phyloP scores from a whole-genome alignment of 2,888 invertebrate species.

The Steinernema carpocapsae region DNA sequence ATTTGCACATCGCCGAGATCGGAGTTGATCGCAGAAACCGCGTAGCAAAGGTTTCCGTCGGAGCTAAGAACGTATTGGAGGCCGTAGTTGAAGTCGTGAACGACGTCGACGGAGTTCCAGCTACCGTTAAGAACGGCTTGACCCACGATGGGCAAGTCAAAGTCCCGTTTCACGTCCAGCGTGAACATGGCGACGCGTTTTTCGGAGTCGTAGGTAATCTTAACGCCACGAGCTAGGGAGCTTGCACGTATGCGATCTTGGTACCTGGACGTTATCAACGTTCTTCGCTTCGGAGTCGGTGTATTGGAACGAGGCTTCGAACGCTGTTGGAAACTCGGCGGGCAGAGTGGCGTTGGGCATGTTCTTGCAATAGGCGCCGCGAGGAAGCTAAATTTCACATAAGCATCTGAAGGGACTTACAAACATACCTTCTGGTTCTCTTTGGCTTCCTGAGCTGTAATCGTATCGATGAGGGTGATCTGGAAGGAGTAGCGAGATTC shows the following conservation, averaged over 20 bases:
- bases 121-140: slow-evolving; percentile 23
- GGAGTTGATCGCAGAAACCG: slow-evolving; percentile 36
- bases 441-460: background rate
- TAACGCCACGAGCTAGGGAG: background rate
- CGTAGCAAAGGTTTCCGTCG: slow-evolving; percentile 41
- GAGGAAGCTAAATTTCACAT: slow-evolving; percentile 21
- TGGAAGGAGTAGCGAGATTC: background rate
- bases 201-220: slow-evolving; percentile 40
- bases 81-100: slow-evolving; percentile 44
- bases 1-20: slow-evolving; percentile 36
- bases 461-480: background rate
- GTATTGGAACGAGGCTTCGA: slow-evolving; percentile 42
- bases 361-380: slow-evolving; percentile 42
- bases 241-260: background rate
- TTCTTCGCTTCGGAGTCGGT: slow-evolving; percentile 35
- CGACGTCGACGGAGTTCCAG: slow-evolving; percentile 22
- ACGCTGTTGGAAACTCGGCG: slow-evolving; percentile 36
- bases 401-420: background rate
- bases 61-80: slow-evolving; percentile 40
- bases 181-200: slow-evolving; percentile 38
- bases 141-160: slow-evolving; percentile 34
- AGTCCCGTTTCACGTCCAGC: slow-evolving; percentile 38
- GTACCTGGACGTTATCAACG: slow-evolving; percentile 39
- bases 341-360: slow-evolving; percentile 37
- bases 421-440: background rate